Evolutionary conservation across 2,113 vertebrate genomes (phyloP).

Genomic region (Etheostoma cragini): DNA sequence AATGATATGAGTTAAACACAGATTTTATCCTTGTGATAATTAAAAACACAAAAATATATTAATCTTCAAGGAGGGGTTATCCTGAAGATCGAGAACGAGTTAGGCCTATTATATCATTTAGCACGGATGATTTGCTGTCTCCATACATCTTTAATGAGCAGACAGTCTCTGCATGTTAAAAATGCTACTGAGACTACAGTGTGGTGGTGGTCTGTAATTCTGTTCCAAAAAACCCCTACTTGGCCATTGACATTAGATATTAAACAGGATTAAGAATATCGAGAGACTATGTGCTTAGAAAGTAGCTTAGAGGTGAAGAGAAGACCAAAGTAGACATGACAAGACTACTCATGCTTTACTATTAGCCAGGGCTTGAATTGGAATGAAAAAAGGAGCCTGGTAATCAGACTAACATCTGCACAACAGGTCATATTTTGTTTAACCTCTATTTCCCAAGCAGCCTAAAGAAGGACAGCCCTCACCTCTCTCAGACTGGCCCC

Average conservation of each 20-base stretch:
- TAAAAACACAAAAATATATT: conserved; percentile 28
- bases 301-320: conserved; percentile 34
- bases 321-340: conserved; percentile 16
- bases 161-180: conserved; percentile 50
- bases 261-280: conserved; percentile 48
- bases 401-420: not conserved
- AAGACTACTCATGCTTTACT: conserved; percentile 11
- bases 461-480: not conserved
- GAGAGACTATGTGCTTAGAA: conserved; percentile 29
- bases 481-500: not conserved
- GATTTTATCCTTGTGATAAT: conserved; percentile 39
- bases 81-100: conserved; percentile 36
- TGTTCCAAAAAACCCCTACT: conserved; percentile 27
- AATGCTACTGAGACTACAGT: conserved; percentile 22
- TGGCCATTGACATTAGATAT: conserved; percentile 43
- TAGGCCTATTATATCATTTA: conserved; percentile 54
- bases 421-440: not conserved
- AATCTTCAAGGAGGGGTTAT: conserved; percentile 37
- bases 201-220: conserved; percentile 28
- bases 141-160: conserved; percentile 44
- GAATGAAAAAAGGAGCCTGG: not conserved
- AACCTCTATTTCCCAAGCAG: conserved; percentile 3
- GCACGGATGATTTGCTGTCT: conserved; percentile 50
- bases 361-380: not conserved
- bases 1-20: conserved; percentile 42